A percentile compares a stretch with the other conserved stretches of the same genome.
These are phyloP conservation scores for Acromyrmex echinatior DNA, from an alignment of 1,140 invertebrate species.

Conservation along the genomic window DNA sequence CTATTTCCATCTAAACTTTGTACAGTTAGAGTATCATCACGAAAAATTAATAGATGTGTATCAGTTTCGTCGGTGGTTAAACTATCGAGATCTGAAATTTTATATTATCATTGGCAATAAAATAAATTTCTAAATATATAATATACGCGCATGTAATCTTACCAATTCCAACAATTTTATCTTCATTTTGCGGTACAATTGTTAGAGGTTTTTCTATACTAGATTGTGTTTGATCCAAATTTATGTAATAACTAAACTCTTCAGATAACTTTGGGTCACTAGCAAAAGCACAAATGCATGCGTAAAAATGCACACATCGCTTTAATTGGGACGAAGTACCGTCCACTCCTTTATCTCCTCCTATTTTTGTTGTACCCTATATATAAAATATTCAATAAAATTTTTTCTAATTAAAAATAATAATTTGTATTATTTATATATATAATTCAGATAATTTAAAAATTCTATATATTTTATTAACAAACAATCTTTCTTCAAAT, in stretches of 20 bases:
- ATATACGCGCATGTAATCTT: slow-evolving; percentile 40
- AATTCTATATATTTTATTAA: slow-evolving; percentile 5
- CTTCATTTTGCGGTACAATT: slow-evolving; percentile 75
- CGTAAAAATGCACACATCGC: slow-evolving; percentile 89
- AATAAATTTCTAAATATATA: slow-evolving; percentile 1
- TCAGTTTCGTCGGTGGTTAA: slow-evolving; percentile 80
- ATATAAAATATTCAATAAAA: slow-evolving; percentile 35
- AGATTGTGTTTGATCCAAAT: slow-evolving; percentile 85
- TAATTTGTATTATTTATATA: background rate
- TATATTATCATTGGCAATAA: slow-evolving; percentile 14
- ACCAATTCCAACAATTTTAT: slow-evolving; percentile 84
- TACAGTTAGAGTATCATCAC: slow-evolving; percentile 81
- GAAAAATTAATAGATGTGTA: slow-evolving; percentile 83
- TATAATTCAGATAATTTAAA: background rate
- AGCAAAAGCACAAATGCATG: slow-evolving; percentile 93
- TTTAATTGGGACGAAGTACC: slow-evolving; percentile 67
- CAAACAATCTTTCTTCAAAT: slow-evolving; percentile 37
- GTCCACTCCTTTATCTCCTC: slow-evolving; percentile 75
- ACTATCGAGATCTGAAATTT: slow-evolving; percentile 80
- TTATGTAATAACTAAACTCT: slow-evolving; percentile 91
- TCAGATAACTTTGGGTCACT: slow-evolving; percentile 90
- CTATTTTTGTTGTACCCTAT: slow-evolving; percentile 75
- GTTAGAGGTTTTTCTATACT: slow-evolving; percentile 76
- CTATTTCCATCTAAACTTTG: slow-evolving; percentile 80
- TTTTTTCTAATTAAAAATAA: background rate